Percentiles rank a stretch among this genome's conserved stretches.
Conservation (phyloP, 2,888 invertebrate species). For the Chorisops tibialis region DNA sequence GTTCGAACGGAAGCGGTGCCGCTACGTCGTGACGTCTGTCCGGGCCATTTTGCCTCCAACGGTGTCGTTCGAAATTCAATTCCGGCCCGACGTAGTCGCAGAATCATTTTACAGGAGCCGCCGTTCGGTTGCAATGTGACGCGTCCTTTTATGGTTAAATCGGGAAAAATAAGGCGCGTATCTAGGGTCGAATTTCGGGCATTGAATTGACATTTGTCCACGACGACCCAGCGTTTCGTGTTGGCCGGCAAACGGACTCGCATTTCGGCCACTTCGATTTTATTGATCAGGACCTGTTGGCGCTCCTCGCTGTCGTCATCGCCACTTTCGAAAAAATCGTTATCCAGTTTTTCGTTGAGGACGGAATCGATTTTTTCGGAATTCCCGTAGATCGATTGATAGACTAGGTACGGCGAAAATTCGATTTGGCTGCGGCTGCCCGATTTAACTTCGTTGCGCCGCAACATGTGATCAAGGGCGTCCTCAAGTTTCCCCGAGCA, state of each 20-base stretch:
- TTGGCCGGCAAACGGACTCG: conserved; percentile 64
- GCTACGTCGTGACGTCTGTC: conserved; percentile 29
- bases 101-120: conserved; percentile 72
- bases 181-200: conserved; percentile 71
- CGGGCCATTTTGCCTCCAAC: not conserved
- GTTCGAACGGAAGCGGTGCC: conserved; percentile 57
- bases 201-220: conserved; percentile 74
- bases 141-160: conserved; percentile 73
- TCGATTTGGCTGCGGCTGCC: conserved; percentile 42
- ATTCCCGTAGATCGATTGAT: conserved; percentile 46
- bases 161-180: conserved; percentile 73
- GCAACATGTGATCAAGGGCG: conserved; percentile 62
- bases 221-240: conserved; percentile 61
- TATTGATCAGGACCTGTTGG: conserved; percentile 37
- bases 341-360: conserved; percentile 35
- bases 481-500: conserved; percentile 65
- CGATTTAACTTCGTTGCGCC: conserved; percentile 44
- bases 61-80: conserved; percentile 75
- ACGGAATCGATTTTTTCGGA: conserved; percentile 33
- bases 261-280: conserved; percentile 47
- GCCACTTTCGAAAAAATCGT: not conserved
- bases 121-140: conserved; percentile 59
- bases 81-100: conserved; percentile 71
- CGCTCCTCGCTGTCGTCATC: not conserved
- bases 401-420: conserved; percentile 47